These are phyloP conservation scores for Drepana falcataria DNA, from an alignment of 2,888 invertebrate genomes.

Conservation along the genomic window DNA sequence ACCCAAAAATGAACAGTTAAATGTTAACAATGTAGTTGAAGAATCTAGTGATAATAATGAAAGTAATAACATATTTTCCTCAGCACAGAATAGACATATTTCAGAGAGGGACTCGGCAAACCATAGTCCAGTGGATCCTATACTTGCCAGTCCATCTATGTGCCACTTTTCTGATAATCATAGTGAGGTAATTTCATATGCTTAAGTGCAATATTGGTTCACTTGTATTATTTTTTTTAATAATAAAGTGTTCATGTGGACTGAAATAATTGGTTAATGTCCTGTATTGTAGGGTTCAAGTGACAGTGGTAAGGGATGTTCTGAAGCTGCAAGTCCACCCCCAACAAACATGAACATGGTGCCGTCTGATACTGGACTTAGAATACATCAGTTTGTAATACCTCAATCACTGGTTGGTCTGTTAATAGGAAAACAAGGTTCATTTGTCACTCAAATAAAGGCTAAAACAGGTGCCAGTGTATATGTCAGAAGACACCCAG, in stretches of 20 bases:
- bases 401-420: slow-evolving; percentile 88
- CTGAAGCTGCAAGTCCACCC: slow-evolving; percentile 84
- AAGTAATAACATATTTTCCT: slow-evolving; percentile 51
- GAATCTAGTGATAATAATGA: slow-evolving; percentile 55
- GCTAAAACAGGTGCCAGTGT: slow-evolving; percentile 88
- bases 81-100: slow-evolving; percentile 56
- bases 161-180: slow-evolving; percentile 84
- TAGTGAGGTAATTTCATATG: slow-evolving; percentile 74
- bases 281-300: slow-evolving; percentile 81
- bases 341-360: slow-evolving; percentile 79
- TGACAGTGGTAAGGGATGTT: slow-evolving; percentile 90
- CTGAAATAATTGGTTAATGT: neutral
- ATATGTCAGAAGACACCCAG: slow-evolving; percentile 87
- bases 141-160: slow-evolving; percentile 82
- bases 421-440: slow-evolving; percentile 91
- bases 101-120: slow-evolving; percentile 85
- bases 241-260: too few relatives aligned
- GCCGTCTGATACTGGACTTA: slow-evolving; percentile 61
- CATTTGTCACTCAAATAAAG: slow-evolving; percentile 89
- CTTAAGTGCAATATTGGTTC: neutral
- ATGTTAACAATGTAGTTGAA: slow-evolving; percentile 49
- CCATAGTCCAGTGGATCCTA: slow-evolving; percentile 86
- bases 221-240: too few relatives aligned
- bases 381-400: slow-evolving; percentile 86
- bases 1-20: slow-evolving; percentile 46